Conservation (phyloP, 2,888 invertebrate species). For the Subacronicta megacephala region DNA sequence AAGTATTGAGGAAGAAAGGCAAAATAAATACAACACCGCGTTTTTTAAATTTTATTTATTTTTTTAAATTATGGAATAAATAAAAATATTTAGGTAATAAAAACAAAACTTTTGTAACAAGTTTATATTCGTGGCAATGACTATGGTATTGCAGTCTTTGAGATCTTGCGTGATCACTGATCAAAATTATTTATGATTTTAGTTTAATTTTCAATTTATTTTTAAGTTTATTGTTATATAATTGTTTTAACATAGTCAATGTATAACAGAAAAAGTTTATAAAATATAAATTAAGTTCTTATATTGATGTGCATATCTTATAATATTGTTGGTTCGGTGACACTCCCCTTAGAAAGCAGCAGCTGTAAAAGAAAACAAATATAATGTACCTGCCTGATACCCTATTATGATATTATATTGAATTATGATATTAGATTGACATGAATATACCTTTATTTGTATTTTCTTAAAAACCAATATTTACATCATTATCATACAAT, state of each 20-base stretch:
- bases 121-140: constrained; percentile 82
- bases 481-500: too few relatives aligned
- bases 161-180: constrained; percentile 73
- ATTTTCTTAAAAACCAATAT: too few relatives aligned
- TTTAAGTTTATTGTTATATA: constrained; percentile 59
- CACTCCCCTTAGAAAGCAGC: constrained; percentile 84
- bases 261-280: constrained; percentile 70
- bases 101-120: constrained; percentile 82
- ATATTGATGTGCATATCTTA: constrained; percentile 70
- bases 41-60: constrained; percentile 79
- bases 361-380: constrained; percentile 78
- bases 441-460: too few relatives aligned
- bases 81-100: constrained; percentile 83
- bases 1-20: background rate
- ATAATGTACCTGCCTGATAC: constrained; percentile 15
- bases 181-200: constrained; percentile 45
- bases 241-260: constrained; percentile 81
- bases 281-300: constrained; percentile 75
- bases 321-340: constrained; percentile 72
- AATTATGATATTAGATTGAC: too few relatives aligned
- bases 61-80: constrained; percentile 83
- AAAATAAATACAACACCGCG: constrained; percentile 40
- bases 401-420: too few relatives aligned
- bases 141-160: constrained; percentile 87
- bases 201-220: constrained; percentile 57